phyloP scores from a whole-genome alignment of 2,113 vertebrate genomes.

The Paedocypris sp. region DNA sequence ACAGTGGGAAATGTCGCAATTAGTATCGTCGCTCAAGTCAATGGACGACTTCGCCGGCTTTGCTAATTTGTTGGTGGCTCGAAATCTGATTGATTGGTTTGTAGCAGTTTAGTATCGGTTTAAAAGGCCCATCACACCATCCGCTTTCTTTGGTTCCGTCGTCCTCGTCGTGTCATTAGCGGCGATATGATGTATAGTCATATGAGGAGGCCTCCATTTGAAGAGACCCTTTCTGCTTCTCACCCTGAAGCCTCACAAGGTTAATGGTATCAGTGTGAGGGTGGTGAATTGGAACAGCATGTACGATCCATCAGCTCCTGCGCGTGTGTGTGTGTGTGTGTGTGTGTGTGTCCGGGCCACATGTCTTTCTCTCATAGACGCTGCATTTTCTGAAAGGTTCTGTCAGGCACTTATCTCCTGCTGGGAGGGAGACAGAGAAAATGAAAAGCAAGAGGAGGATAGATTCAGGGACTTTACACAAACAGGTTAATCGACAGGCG shows the following conservation, averaged over 20 bases:
- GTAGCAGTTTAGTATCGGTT: too few species aligned
- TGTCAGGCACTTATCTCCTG: constrained; percentile 43
- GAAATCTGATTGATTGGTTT: background rate
- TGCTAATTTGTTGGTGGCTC: background rate
- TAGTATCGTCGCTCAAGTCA: background rate
- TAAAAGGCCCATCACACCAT: background rate
- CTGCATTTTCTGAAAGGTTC: constrained; percentile 27
- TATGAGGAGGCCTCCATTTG: constrained; percentile 19
- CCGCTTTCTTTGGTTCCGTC: constrained; percentile 8
- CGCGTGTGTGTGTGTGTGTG: constrained; percentile 35
- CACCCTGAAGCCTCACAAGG: constrained; percentile 46
- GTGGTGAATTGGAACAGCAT: constrained; percentile 41
- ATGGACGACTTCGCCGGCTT: background rate
- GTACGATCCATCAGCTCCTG: constrained; percentile 42
- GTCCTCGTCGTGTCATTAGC: constrained; percentile 44
- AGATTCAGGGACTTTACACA: constrained; percentile 51
- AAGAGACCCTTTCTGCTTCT: constrained; percentile 36
- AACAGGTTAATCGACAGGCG: constrained; percentile 82
- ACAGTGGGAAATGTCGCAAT: too few species aligned
- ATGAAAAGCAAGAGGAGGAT: constrained; percentile 2
- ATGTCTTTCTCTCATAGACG: constrained; percentile 11
- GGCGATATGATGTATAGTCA: constrained; percentile 49
- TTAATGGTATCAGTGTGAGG: constrained; percentile 57
- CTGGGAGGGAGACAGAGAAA: constrained; percentile 28
- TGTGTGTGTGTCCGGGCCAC: constrained; percentile 33